Conservation (phyloP, 2,113 vertebrate species). For the Motacilla alba region DNA sequence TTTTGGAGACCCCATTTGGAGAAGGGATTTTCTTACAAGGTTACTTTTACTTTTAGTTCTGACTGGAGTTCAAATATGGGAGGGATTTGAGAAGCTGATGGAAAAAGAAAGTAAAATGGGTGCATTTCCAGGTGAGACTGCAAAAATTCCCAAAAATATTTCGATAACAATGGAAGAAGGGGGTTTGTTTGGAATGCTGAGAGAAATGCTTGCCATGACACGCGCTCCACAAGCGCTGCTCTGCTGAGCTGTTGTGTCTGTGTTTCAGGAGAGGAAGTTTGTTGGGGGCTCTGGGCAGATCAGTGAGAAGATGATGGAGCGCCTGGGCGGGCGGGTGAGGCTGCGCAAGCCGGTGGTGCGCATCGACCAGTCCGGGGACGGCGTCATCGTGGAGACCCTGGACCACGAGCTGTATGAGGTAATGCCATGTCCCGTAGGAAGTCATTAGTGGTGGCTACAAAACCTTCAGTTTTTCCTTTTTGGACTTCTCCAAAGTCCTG, state of each 20-base stretch:
- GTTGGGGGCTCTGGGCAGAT: constrained; percentile 90
- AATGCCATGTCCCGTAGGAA: background rate
- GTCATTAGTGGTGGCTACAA: background rate
- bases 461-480: background rate
- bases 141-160: background rate
- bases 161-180: background rate
- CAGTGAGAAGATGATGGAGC: constrained; percentile 83
- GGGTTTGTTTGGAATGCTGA: background rate
- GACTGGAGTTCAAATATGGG: background rate
- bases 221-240: fast-evolving
- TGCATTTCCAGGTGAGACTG: fast-evolving
- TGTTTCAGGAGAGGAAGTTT: constrained; percentile 92
- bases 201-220: background rate
- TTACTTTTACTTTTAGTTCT: background rate
- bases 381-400: constrained; percentile 84
- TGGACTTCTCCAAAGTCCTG: background rate
- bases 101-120: background rate
- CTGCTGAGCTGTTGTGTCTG: background rate
- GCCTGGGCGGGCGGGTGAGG: constrained; percentile 84
- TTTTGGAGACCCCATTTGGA: background rate
- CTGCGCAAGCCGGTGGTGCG: constrained; percentile 82
- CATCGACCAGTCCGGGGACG: constrained; percentile 84
- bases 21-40: background rate
- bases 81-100: background rate
- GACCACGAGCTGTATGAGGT: constrained; percentile 84